Conservation (phyloP, 2,113 vertebrate species). For the Tachuris rubrigastra region DNA sequence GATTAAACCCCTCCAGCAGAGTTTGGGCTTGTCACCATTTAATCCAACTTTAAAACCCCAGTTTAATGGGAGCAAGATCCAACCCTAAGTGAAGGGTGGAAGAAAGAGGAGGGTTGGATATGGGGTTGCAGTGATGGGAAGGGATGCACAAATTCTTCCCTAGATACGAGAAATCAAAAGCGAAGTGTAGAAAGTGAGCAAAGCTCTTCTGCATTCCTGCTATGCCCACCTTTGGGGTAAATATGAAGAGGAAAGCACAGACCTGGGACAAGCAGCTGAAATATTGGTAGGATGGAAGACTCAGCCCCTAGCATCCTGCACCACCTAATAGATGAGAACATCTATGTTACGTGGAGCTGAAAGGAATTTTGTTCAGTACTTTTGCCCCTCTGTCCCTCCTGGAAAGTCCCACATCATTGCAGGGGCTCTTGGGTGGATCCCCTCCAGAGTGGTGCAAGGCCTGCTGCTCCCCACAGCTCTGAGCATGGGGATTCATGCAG, state of each 20-base stretch:
- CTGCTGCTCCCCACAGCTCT: neutral
- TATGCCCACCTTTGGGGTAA: neutral
- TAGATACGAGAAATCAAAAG: neutral
- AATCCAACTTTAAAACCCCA: neutral
- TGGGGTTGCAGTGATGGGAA: neutral
- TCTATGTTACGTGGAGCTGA: neutral
- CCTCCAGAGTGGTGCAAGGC: fast-evolving
- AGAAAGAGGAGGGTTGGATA: neutral
- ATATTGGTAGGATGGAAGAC: fast-evolving
- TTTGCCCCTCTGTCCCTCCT: neutral
- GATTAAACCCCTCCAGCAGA: neutral
- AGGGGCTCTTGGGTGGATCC: neutral
- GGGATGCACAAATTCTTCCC: neutral
- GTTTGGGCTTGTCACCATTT: neutral
- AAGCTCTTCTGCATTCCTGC: neutral
- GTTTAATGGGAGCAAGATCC: neutral
- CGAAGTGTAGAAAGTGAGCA: neutral
- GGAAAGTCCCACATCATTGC: neutral
- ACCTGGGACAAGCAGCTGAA: neutral
- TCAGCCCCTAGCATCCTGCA: neutral
- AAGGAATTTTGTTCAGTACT: neutral
- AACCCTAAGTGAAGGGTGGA: neutral
- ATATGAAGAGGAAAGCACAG: neutral
- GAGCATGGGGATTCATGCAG: neutral
- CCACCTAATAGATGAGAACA: neutral